These are phyloP conservation scores for Sarotherodon lohbergeri DNA, from an alignment of 2,113 vertebrate species.

Conservation along the genomic window DNA sequence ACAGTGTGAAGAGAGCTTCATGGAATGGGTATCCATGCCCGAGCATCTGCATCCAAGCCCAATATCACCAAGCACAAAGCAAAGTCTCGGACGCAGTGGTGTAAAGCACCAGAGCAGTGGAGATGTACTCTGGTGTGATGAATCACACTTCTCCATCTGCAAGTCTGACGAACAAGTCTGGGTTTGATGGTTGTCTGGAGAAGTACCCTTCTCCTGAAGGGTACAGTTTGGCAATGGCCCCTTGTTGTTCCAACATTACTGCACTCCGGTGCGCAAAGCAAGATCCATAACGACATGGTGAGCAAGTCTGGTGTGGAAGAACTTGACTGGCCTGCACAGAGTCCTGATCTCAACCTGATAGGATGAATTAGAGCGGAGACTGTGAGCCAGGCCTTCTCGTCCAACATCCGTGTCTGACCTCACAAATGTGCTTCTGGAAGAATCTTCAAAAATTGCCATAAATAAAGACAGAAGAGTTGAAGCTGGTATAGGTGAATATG, in stretches of 20 bases:
- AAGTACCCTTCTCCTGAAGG: background rate
- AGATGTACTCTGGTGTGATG: background rate
- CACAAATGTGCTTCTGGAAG: background rate
- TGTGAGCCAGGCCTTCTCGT: background rate
- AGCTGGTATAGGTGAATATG: background rate
- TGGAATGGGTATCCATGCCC: background rate
- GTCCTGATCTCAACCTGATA: background rate
- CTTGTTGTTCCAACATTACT: background rate
- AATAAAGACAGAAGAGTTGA: background rate
- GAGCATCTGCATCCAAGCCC: background rate
- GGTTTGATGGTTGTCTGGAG: background rate
- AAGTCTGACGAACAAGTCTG: background rate
- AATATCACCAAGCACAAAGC: background rate
- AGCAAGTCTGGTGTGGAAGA: background rate
- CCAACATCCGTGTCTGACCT: background rate
- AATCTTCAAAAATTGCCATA: background rate
- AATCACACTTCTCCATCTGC: background rate
- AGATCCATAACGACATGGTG: background rate
- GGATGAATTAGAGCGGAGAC: background rate
- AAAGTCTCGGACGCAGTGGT: background rate
- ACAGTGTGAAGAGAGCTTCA: background rate
- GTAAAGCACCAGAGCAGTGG: background rate
- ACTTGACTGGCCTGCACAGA: background rate
- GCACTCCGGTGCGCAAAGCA: background rate
- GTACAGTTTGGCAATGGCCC: background rate